phyloP scores from a whole-genome alignment of 2,113 vertebrate genomes.

The Elachura formosa region DNA sequence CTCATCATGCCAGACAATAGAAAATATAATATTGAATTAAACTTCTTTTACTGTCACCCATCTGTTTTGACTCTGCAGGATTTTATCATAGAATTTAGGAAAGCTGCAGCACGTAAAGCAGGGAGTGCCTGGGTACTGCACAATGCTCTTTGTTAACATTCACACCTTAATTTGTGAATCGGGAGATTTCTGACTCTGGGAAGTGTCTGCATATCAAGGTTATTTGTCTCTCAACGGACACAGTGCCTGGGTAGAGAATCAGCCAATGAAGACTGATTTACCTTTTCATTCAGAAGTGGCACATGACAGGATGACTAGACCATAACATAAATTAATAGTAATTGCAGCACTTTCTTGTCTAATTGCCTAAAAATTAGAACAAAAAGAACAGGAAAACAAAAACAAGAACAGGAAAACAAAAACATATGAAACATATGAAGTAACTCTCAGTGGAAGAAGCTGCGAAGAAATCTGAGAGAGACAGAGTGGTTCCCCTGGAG shows the following conservation, averaged over 20 bases:
- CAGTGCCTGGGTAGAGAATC: neutral
- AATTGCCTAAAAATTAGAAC: neutral
- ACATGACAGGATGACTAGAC: neutral
- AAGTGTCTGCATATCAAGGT: neutral
- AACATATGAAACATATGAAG: neutral
- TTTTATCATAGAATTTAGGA: neutral
- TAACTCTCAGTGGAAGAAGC: neutral
- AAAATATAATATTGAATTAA: neutral
- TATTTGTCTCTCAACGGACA: neutral
- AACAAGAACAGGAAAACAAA: neutral
- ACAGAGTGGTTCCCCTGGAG: rapidly evolving
- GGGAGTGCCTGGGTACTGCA: neutral
- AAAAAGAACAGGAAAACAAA: neutral
- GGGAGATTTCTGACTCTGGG: neutral
- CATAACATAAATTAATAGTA: neutral
- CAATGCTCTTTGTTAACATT: neutral
- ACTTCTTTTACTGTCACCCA: neutral
- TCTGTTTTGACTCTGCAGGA: neutral
- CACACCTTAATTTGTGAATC: neutral
- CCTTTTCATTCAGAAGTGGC: neutral
- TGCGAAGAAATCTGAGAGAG: neutral
- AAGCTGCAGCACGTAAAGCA: neutral
- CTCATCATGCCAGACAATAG: neutral
- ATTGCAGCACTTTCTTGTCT: neutral
- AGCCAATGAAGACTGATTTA: neutral